Percentiles rank a stretch among this genome's conserved stretches.
Conservation (phyloP, 2,113 vertebrate species). For the Odontophorus gujanensis region DNA sequence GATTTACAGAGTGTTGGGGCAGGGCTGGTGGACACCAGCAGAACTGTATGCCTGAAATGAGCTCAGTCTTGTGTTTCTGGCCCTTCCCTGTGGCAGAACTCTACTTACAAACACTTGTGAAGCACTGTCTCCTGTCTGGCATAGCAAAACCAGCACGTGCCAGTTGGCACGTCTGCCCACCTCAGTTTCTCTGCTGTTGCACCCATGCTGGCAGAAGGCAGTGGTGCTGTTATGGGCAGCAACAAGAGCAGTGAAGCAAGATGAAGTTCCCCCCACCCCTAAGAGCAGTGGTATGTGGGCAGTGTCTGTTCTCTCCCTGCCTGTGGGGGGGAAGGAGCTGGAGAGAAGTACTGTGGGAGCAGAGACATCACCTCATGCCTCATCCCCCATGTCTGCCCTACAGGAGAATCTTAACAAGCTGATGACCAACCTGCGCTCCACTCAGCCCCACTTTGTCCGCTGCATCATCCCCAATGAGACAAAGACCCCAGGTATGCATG, state of each 20-base stretch:
- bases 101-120: not conserved
- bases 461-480: conserved; percentile 96
- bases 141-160: not conserved
- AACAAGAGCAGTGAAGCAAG: not conserved
- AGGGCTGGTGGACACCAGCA: not conserved
- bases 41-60: not conserved
- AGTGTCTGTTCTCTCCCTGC: not conserved
- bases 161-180: not conserved
- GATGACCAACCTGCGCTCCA: conserved; percentile 94
- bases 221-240: fast-evolving
- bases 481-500: conserved; percentile 88
- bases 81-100: not conserved
- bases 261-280: not conserved
- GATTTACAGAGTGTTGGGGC: not conserved
- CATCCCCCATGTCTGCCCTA: not conserved
- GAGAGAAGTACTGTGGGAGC: not conserved
- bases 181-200: not conserved
- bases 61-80: not conserved
- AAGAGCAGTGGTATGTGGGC: no score
- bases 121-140: not conserved
- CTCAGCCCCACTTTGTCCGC: conserved; percentile 94
- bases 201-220: not conserved
- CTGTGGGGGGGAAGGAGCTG: not conserved
- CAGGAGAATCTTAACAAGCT: conserved; percentile 97
- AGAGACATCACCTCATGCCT: conserved; percentile 22